Evolutionary conservation across 30 jellyfish, hydroid and myxozoan species (phyloP), one percentile per base, ranked within the genome.

Genomic region (Hydra vulgaris): DNA sequence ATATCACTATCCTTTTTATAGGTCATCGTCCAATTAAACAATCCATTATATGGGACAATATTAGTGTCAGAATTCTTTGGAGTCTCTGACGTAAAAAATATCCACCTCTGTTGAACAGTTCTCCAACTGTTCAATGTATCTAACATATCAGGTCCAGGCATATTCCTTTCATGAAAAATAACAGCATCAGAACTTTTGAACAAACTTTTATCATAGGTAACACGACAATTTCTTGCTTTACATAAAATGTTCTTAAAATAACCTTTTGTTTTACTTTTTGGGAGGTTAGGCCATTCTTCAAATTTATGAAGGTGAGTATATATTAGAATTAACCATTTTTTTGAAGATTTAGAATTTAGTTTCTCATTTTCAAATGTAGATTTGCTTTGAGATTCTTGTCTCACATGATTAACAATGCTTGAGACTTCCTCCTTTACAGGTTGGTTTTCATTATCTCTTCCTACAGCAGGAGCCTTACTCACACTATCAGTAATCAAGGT

Each of bases 11-110:
- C 85, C 52, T 21, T 72, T 61, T 80, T 83, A 70, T 92, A 92
- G 18, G 98, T 92, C 98, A 92, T 92, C 8, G 98, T 92, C 98
- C 98, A 92, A 75, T 92, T 92, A 77, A 92, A 92, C 40, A 83
- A 83, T 0, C 99, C 96, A 73, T 87, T 71, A 12, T 77, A 82
- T 53, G 95, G 94, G 16, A 68, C 71, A 40, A 80, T 78, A 71
- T 80, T 83, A 21, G 26, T 26, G 7, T 85, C 94, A 23, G 96
- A 79, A 73, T 92, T 87, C 23, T 71, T 18, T 0, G 99, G 99
- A 70, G 86, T 92, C 72, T 92, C 99, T 21, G 96, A 87, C 27
- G 96, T 84, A 55, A 87, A 92, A 71, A 85, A 92, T 15, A 88
- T 88, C 99, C 99, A 92, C 23, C 96, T 81, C 55, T 92, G 99